phyloP scores from a whole-genome alignment of 2,113 vertebrate species.

The Pavo muticus region DNA sequence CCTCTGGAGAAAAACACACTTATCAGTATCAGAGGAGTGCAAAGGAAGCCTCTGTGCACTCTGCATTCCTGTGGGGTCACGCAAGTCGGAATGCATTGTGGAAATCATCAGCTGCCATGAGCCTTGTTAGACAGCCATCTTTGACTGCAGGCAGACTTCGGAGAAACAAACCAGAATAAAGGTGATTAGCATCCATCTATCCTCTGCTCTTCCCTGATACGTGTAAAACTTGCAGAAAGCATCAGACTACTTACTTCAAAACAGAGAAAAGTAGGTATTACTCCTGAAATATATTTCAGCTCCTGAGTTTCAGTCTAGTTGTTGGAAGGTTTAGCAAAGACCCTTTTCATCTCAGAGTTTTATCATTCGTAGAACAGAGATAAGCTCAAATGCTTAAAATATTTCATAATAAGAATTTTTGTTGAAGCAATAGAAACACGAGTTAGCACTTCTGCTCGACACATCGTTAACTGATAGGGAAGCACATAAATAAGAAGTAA shows the following conservation, averaged over 20 bases:
- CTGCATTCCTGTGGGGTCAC: background rate
- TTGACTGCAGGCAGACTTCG: background rate
- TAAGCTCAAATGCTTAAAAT: background rate
- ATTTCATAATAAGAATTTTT: background rate
- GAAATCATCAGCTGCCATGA: background rate
- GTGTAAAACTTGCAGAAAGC: background rate
- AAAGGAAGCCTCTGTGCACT: background rate
- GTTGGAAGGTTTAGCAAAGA: background rate
- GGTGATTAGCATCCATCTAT: background rate
- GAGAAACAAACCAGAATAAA: background rate
- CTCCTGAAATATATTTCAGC: background rate
- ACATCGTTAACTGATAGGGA: background rate
- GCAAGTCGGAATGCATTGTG: background rate
- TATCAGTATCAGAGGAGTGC: background rate
- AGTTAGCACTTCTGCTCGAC: background rate
- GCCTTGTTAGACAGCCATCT: fast-evolving
- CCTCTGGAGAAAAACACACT: background rate
- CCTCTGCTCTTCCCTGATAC: background rate
- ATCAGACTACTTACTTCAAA: background rate
- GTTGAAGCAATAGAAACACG: no score
- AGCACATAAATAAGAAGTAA: background rate
- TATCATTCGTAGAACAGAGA: background rate
- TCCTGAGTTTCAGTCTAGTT: background rate
- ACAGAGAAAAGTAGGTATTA: background rate
- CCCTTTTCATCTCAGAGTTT: background rate